These are phyloP conservation scores for Oriolus oriolus DNA, from an alignment of 2,113 vertebrate species.

Conservation along the genomic window DNA sequence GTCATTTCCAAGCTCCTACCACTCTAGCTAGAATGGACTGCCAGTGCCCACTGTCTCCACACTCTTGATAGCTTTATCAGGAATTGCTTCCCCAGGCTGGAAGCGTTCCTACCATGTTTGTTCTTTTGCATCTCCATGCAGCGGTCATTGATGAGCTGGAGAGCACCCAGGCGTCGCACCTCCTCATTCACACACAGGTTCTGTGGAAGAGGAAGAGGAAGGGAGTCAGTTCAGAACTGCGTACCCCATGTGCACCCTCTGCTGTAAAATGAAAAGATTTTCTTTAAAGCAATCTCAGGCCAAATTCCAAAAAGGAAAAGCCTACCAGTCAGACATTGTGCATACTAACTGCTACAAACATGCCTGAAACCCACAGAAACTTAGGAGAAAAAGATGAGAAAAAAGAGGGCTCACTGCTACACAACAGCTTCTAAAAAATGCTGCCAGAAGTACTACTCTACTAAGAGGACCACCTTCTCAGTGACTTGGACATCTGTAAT, in stretches of 20 bases:
- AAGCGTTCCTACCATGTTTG: constrained; percentile 75
- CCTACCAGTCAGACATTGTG: background rate
- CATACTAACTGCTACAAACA: background rate
- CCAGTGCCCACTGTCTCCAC: background rate
- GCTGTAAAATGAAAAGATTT: background rate
- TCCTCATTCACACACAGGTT: constrained; percentile 92
- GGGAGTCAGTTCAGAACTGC: background rate
- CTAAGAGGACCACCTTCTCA: background rate
- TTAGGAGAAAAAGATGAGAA: background rate
- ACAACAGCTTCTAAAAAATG: background rate
- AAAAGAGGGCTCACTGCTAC: background rate
- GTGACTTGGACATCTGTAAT: background rate
- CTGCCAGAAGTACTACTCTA: background rate
- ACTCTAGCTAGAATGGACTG: background rate
- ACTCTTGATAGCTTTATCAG: background rate
- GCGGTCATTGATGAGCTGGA: constrained; percentile 90
- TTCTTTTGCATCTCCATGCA: constrained; percentile 94
- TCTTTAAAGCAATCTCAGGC: background rate
- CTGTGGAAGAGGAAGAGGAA: constrained; percentile 61
- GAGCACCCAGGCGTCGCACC: constrained; percentile 77
- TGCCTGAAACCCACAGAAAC: background rate
- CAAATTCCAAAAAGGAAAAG: background rate
- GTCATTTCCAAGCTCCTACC: background rate
- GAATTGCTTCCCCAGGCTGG: background rate
- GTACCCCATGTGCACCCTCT: background rate